Conservation (phyloP, 2,888 invertebrate genomes). For the Argynnis bischoffii region DNA sequence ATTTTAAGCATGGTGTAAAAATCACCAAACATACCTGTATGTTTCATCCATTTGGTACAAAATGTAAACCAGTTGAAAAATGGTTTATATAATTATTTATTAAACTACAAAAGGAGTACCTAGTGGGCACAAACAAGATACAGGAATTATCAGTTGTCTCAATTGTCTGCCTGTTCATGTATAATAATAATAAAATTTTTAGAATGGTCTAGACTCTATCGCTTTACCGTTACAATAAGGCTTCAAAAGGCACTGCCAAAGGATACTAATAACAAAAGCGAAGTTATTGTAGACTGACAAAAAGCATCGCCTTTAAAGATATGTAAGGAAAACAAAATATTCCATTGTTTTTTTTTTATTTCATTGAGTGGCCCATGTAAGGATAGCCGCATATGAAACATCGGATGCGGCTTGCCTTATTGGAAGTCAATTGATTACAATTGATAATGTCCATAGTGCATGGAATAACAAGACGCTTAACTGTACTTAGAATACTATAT, state of each 20-base stretch:
- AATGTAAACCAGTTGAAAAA: too few relatives aligned
- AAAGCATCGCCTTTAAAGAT: not conserved
- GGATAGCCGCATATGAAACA: conserved; percentile 16
- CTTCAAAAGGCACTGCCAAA: not conserved
- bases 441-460: conserved; percentile 22
- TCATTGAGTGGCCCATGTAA: conserved; percentile 16
- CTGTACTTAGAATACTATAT: conserved; percentile 6
- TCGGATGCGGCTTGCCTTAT: conserved; percentile 35
- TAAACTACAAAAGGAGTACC: too few relatives aligned
- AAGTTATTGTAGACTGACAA: not conserved
- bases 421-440: conserved; percentile 28
- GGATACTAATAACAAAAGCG: not conserved
- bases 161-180: too few relatives aligned
- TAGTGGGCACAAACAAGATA: too few relatives aligned
- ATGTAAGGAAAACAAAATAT: conserved; percentile 12
- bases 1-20: too few relatives aligned
- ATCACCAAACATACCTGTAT: too few relatives aligned
- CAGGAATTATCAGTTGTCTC: too few relatives aligned
- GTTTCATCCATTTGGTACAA: too few relatives aligned
- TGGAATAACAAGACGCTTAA: conserved; percentile 27
- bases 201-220: too few relatives aligned
- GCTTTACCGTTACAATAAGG: too few relatives aligned
- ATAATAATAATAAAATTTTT: too few relatives aligned
- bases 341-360: conserved; percentile 32
- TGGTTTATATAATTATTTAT: too few relatives aligned